A percentile compares a stretch with the other conserved stretches of the same genome.
phyloP scores from a whole-genome alignment of 2,888 invertebrate species.

The Drosophila histrio region DNA sequence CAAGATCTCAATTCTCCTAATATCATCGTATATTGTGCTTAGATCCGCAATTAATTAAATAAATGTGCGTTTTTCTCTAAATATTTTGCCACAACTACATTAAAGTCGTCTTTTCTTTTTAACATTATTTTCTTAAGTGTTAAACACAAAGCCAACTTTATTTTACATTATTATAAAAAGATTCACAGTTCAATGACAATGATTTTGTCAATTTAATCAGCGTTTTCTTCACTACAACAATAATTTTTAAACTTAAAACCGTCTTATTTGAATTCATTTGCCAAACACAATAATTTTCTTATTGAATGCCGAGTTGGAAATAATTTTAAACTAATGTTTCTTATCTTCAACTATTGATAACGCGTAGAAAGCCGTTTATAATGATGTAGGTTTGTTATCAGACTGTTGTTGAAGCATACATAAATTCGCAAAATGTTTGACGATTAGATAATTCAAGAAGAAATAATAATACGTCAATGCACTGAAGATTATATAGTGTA shows the following conservation, averaged over 20 bases:
- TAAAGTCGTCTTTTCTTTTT: not conserved
- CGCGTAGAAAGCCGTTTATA: slow-evolving; percentile 9
- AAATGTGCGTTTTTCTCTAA: not conserved
- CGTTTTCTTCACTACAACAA: not conserved
- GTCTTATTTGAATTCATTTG: not conserved
- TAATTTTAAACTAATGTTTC: slow-evolving; percentile 16
- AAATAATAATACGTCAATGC: not conserved
- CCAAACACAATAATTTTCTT: not conserved
- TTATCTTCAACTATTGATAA: slow-evolving; percentile 24
- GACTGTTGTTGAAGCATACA: slow-evolving; percentile 10
- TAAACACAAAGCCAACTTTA: not conserved
- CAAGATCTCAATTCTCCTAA: not conserved
- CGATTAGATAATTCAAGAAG: slow-evolving; percentile 41
- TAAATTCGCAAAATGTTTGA: slow-evolving; percentile 31
- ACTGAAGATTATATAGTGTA: not conserved
- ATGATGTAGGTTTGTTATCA: slow-evolving; percentile 17
- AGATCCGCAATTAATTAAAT: not conserved
- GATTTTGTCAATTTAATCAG: not conserved
- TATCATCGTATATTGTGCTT: not conserved
- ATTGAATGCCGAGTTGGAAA: not conserved
- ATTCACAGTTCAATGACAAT: not conserved
- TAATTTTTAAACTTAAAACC: not conserved
- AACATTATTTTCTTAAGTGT: not conserved
- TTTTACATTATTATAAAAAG: too few species aligned
- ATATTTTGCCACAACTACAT: not conserved